phyloP scores from a whole-genome alignment of 1,140 invertebrate genomes.

The Trichonephila clavata region DNA sequence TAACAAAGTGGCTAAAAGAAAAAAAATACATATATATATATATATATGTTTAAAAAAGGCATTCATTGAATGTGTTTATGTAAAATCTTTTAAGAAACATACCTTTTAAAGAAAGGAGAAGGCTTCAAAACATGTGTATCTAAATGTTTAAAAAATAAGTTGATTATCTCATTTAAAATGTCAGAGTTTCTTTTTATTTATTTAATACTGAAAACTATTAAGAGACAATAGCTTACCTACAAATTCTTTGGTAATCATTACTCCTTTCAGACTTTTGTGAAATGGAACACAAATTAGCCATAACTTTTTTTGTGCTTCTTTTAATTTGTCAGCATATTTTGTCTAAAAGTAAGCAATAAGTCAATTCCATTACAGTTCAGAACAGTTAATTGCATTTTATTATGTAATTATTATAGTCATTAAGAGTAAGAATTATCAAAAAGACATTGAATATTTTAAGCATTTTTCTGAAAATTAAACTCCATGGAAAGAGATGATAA shows the following conservation, averaged over 20 bases:
- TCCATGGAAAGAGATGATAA: no score
- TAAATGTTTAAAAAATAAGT: constrained; percentile 11
- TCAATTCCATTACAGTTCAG: no score
- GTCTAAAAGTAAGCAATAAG: constrained; percentile 35
- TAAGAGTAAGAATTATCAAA: no score
- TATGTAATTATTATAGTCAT: no score
- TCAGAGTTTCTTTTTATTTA: background rate
- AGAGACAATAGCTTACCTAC: constrained; percentile 28
- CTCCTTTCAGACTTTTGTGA: constrained; percentile 18
- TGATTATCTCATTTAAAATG: background rate
- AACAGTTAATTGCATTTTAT: no score
- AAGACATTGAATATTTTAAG: no score
- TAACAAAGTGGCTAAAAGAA: constrained; percentile 62
- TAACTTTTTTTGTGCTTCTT: constrained; percentile 71
- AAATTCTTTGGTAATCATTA: constrained; percentile 64
- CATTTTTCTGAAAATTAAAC: no score
- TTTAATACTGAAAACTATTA: background rate
- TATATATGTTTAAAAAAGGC: background rate
- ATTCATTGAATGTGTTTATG: no score
- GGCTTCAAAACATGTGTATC: constrained; percentile 75
- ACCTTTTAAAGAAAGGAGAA: constrained; percentile 76
- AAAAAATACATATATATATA: constrained; percentile 1
- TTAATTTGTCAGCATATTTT: constrained; percentile 72
- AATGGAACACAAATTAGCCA: constrained; percentile 72
- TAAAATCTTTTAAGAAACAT: background rate